Base-by-base conservation (phyloP, 2,113 vertebrate genomes). In the Etia nguti region DNA sequence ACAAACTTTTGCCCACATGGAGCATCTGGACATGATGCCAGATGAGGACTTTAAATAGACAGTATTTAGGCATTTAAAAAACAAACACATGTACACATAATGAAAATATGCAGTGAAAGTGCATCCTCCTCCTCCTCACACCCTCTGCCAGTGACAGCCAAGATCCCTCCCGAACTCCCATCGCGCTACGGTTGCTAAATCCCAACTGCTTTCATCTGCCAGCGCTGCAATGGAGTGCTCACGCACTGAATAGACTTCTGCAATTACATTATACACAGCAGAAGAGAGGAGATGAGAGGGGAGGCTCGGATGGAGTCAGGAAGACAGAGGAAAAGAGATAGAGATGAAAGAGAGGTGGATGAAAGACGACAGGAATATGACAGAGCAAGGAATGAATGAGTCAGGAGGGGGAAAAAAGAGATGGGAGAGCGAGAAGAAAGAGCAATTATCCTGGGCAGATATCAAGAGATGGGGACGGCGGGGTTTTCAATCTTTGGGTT, bases 141-240 rank as follows among this genome's bases (percentile, higher is more conserved):
- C 68, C 31, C 24, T 82, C 50, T 62, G 62, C 22, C 91, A 86
- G 56, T 75, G 65, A 90, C 75, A 85, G 43, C 31, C 11, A 56
- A 65, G 31, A 46, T 11, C 26, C 60, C 41, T 13, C 80, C 38
- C 2, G 1, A 81, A 86, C 82, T 88, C 79, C 46, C 43, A 9
- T 57, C 83, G 38, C 1, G n/a, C 68, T 75, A 85, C 36, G 3
- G 52, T 59, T 57, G 89, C 83, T 82, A 88, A 90, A 90, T 84
- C 89, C 87, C 56, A 65, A 84, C 11, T 5, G 38, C 81, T 84
- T 90, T 91, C 80, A 90, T 92, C 86, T 83, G 59, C 68, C 88
- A 70, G 60, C 1, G 24, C 68, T n/a, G 77, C 50, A 5, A 73
- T 31, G 57, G 50, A 84, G 75, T 20, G 43, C 84, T 57, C 87